Conservation (phyloP, 2,113 vertebrate genomes). For the Cygnus buccinator region DNA sequence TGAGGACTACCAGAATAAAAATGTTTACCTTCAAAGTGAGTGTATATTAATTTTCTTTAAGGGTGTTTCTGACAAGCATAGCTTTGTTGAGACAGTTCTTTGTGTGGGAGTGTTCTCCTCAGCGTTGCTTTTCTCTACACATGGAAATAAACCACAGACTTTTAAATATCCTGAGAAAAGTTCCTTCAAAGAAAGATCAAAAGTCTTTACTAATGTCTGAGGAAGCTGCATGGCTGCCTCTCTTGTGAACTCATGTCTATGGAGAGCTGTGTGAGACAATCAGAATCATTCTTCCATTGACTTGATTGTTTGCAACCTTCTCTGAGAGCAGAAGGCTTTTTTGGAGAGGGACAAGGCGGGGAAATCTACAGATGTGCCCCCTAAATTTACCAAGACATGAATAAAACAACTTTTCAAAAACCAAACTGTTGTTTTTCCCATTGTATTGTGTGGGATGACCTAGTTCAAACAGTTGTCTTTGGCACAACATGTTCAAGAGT, state of each 20-base stretch:
- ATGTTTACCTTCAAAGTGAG: neutral
- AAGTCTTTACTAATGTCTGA: slow-evolving; percentile 53
- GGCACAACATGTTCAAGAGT: neutral
- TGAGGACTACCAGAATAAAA: neutral
- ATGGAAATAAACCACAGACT: slow-evolving; percentile 61
- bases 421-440: neutral
- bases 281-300: neutral
- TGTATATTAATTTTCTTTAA: slow-evolving; percentile 17
- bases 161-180: slow-evolving; percentile 67
- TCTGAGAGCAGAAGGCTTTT: neutral
- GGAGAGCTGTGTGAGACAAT: slow-evolving; percentile 15
- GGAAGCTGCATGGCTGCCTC: slow-evolving; percentile 49
- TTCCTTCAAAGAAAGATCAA: slow-evolving; percentile 71
- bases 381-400: neutral
- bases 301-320: slow-evolving; percentile 5
- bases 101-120: slow-evolving; percentile 47
- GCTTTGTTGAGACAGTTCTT: slow-evolving; percentile 45
- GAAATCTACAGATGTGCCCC: neutral
- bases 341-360: neutral
- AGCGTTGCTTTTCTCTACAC: slow-evolving; percentile 3
- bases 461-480: neutral
- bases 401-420: neutral
- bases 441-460: neutral
- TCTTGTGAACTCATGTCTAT: slow-evolving; percentile 61
- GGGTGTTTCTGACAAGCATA: neutral